Evolutionary conservation across 2,113 vertebrate species (phyloP), one percentile per base, ranked within the genome.

Genomic region (Murina feae): DNA sequence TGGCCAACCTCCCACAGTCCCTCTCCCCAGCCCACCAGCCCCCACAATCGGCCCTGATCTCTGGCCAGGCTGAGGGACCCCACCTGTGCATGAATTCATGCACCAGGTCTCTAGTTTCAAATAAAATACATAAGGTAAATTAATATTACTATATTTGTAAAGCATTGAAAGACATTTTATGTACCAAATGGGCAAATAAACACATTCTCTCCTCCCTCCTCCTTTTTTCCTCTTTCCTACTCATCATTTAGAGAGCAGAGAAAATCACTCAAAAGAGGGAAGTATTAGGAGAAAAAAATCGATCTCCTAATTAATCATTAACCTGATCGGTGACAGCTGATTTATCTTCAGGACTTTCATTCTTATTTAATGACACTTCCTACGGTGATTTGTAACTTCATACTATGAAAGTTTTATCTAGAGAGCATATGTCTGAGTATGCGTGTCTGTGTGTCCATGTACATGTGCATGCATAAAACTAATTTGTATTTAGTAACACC

Each of bases 261-360:
- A 75, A 88, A 92, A 79, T 85, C 44, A 85, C 89, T 89, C 89
- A 95, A 68, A 91, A 76, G 32, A 72, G 16, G 42, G 72, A 94
- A 81, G 35, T 28, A 85, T 12, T 39, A 44, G 42, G 42, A 88
- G 37, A 63, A 76, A 86, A 84, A 90, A 49, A 6, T 9, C 0
- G 65, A 88, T 74, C 87, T 94, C 84, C 76, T 96, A 81, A 91
- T 92, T 84, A 95, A 51, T 94, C 96, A 96, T 95, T 88, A 94
- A 78, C 42, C 12, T 95, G 37, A 94, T 60, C 13, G 72, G 23
- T 83, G 68, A 93, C 72, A 93, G 78, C 65, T 88, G 60, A 92
- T 86, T 94, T 68, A 86, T 93, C 89, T 96, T 94, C 78, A 89
- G 76, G 82, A 72, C 76, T 94, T 92, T 82, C 87, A 92, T 90